Evolutionary conservation across 1,140 invertebrate genomes (phyloP).

Genomic region (Lepidurus apus): DNA sequence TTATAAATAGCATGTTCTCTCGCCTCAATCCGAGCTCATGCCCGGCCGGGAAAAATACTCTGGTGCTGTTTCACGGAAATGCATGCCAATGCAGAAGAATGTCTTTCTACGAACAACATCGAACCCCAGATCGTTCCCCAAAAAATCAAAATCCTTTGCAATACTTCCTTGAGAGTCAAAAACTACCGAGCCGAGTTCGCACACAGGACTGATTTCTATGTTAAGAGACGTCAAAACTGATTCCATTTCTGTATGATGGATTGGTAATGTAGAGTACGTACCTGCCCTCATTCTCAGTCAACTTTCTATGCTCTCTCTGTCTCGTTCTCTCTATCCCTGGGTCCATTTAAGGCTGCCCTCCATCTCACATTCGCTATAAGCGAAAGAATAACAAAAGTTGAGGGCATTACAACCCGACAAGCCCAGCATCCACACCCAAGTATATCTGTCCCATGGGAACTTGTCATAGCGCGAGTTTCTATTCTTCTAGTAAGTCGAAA

Average conservation of each 20-base stretch:
- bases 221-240: too few species aligned
- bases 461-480: constrained; percentile 50
- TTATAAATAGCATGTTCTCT: constrained; percentile 6
- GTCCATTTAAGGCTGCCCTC: constrained; percentile 56
- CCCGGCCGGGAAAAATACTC: background rate
- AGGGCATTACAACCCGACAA: constrained; percentile 60
- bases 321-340: background rate
- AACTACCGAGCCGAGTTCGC: background rate
- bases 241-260: background rate
- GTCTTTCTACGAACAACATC: background rate
- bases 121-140: constrained; percentile 32
- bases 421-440: constrained; percentile 60
- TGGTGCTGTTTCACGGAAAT: background rate
- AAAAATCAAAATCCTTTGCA: constrained; percentile 20
- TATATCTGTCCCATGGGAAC: constrained; percentile 59
- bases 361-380: constrained; percentile 64
- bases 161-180: background rate
- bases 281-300: background rate
- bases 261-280: background rate
- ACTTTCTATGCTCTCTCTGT: background rate
- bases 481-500: constrained; percentile 40
- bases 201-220: too few species aligned
- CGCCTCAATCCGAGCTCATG: background rate
- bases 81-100: constrained; percentile 15
- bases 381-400: constrained; percentile 65